These are phyloP conservation scores for Sympetrum striolatum DNA, from an alignment of 2,888 invertebrate genomes.

Conservation along the genomic window DNA sequence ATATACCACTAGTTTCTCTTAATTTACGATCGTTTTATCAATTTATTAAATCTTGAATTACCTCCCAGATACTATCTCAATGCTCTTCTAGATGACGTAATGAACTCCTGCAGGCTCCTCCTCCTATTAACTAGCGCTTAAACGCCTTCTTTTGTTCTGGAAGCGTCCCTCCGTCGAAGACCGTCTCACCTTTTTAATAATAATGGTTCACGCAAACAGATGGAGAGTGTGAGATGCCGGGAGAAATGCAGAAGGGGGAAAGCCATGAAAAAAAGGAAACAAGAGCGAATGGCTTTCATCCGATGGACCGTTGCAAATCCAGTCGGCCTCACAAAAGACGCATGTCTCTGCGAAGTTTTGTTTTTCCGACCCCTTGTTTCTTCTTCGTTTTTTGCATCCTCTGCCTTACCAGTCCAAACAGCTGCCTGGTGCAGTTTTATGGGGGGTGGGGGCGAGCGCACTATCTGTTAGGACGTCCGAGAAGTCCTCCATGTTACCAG, in stretches of 20 bases:
- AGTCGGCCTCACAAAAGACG: constrained; percentile 2
- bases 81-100: not conserved
- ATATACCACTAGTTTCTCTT: not conserved
- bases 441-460: not conserved
- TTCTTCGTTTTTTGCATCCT: not conserved
- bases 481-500: constrained; percentile 1
- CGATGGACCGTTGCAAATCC: constrained; percentile 23
- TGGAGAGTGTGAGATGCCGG: not conserved
- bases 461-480: constrained; percentile 9
- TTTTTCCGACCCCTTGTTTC: not conserved
- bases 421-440: constrained; percentile 22
- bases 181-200: not conserved
- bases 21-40: not conserved
- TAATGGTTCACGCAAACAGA: not conserved
- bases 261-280: not conserved
- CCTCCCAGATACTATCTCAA: not conserved
- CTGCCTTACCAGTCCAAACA: constrained; percentile 13
- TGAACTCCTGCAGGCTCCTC: too few relatives aligned
- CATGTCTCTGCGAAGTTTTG: constrained; percentile 17
- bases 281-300: not conserved
- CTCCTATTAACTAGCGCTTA: not conserved
- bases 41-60: not conserved
- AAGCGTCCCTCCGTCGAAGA: not conserved
- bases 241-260: not conserved
- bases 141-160: not conserved